Base-by-base conservation (phyloP, 2,113 vertebrate species). In the Scomber colias region DNA sequence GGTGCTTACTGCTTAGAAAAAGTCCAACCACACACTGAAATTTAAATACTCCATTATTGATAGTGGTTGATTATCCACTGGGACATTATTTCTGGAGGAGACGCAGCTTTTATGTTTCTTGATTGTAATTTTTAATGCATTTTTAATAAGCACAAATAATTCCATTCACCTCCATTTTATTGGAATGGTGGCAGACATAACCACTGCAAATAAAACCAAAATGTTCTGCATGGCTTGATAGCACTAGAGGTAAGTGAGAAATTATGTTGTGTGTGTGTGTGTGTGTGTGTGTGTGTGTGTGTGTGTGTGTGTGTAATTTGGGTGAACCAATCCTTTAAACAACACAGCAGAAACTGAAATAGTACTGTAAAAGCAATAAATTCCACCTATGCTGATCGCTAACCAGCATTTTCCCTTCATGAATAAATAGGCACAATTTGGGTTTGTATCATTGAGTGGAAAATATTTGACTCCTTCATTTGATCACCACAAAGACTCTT, bases 401-500 rank as follows among this genome's bases (percentile, higher is more conserved):
- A 81, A 86, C 76, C 63, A 59, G 61, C 75, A 86, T 77, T 75
- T 82, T 74, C 79, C 54, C 77, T 27, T 72, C 56, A 61, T 85
- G 67, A 81, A 82, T 85, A 79, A 90, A 81, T 55, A 63, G 64
- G 55, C 56, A 49, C 73, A 62, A 55, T 89, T 40, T 40, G 35
- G 35, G 40, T 44, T 56, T 45, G 40, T 54, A 49, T 65, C 67
- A 76, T 24, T 69, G 74, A 82, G 66, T 83, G 84, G 87, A 90
- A 90, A 88, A 90, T 82, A 79, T 86, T 90, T 84, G 3, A 73
- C 48, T 83, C 49, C 64, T 63, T 67, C 51, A 61, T 81, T 82
- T 81, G 75, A 75, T 87, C 79, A 79, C 82, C 87, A 86, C 87
- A 83, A 70, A 87, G 69, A 70, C 70, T 79, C 67, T 72, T 77